Conservation (phyloP, 2,797 vertebrate species). For the Crenuchus spilurus region DNA sequence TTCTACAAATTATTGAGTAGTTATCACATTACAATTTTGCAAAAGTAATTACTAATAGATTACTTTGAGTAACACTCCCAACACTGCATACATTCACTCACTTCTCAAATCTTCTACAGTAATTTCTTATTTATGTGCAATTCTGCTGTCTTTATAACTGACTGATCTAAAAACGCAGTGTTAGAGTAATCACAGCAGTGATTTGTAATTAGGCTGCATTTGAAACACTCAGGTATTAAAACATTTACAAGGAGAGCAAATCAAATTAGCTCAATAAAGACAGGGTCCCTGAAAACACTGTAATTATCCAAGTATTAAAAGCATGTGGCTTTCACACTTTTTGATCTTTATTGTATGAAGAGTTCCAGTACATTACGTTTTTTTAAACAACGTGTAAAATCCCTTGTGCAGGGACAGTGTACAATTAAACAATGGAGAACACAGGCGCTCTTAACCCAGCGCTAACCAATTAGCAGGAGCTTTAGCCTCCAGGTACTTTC, state of each 20-base stretch:
- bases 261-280: background rate
- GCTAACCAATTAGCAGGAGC: background rate
- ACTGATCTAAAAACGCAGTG: background rate
- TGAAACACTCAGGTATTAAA: background rate
- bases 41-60: too few relatives aligned
- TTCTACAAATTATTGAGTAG: too few relatives aligned
- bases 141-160: background rate
- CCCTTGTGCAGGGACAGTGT: background rate
- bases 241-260: constrained; percentile 9
- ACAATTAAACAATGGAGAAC: constrained; percentile 11
- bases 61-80: too few relatives aligned
- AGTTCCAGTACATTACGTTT: background rate
- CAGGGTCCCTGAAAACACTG: background rate
- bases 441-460: background rate
- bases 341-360: background rate
- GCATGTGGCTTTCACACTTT: background rate
- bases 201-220: background rate
- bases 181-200: background rate
- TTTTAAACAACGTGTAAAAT: background rate
- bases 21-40: too few relatives aligned
- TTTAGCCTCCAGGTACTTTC: constrained; percentile 7
- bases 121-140: too few relatives aligned
- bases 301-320: constrained; percentile 7
- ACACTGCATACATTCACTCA: too few relatives aligned
- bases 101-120: background rate